Evolutionary conservation across 2,113 vertebrate species (phyloP), one percentile per base, ranked within the genome.

Genomic region (Gorsachius goisagi): DNA sequence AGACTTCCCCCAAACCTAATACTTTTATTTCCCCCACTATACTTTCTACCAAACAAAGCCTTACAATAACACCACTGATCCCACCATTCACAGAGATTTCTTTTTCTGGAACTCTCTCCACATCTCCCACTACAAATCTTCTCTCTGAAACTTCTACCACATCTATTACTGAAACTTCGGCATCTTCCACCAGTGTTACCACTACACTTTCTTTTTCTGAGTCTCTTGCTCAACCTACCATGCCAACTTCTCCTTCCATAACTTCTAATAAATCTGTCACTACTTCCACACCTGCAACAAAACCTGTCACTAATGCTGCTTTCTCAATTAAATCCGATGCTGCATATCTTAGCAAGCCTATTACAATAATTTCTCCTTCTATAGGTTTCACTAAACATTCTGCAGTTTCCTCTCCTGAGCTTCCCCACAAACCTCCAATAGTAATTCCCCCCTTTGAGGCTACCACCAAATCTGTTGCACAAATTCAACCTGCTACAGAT

Each of bases 331-430:
- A 94, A 73, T 50, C 90, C 73, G 72, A 81, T 28, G 37, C 91
- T 69, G 6, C 7, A 7, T 75, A 95, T 79, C 67, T 94, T 72
- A 75, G 63, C n/a, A 95, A 86, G 66, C 49, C 95, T 58, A 44
- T 90, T 64, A 91, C 91, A 71, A 15, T 74, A 50, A 45, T 77
- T 92, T 93, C 82, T 60, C 90, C 97, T n/a, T 90, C 96, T 89
- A 72, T 77, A 87, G 58, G 30, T 90, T 30, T 89, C 73, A 92
- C 89, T 91, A 93, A 96, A 52, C 45, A 84, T 84, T 24, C 37
- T 95, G 37, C 77, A 37, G 32, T 85, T 96, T 92, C 92, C 45
- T 72, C 91, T 88, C 56, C 89, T 64, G 39, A 89, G 80, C 80
- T 83, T 71, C 14, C 93, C 50, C 27, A 49, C 11, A 96, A 41